Evolutionary conservation across 2,797 vertebrate genomes (phyloP).

Genomic region (Labroides dimidiatus): DNA sequence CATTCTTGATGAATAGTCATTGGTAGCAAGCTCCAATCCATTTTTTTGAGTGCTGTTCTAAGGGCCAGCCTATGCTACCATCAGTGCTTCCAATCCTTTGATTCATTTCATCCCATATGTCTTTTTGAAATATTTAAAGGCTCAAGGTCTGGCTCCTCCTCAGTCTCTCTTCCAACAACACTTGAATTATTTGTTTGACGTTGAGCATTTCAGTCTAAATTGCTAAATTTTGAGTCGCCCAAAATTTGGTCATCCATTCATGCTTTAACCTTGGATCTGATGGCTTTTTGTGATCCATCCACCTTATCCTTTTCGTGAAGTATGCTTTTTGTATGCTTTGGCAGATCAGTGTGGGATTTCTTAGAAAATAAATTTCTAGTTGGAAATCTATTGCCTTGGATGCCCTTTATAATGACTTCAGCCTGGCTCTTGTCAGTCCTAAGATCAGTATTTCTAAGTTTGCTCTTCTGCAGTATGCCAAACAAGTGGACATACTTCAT

Average conservation of each 20-base stretch:
- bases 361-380: neutral
- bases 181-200: neutral
- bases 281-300: constrained; percentile 9
- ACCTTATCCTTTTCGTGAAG: neutral
- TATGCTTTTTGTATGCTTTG: constrained; percentile 16
- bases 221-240: neutral
- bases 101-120: constrained; percentile 26
- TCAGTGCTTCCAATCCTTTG: constrained; percentile 18
- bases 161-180: neutral
- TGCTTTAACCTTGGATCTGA: constrained; percentile 12
- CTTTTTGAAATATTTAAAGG: constrained; percentile 23
- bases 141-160: neutral
- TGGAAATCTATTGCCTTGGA: constrained; percentile 18
- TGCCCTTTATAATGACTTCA: constrained; percentile 16
- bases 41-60: constrained; percentile 5
- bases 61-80: neutral
- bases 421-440: neutral
- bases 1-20: constrained; percentile 25
- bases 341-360: constrained; percentile 6
- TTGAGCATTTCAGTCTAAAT: constrained; percentile 5
- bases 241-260: constrained; percentile 13
- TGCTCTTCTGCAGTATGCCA: neutral
- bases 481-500: neutral
- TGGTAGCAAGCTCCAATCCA: constrained; percentile 9
- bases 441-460: neutral